Evolutionary conservation across 1,140 invertebrate species (phyloP).

Genomic region (Oscheius sp.): DNA sequence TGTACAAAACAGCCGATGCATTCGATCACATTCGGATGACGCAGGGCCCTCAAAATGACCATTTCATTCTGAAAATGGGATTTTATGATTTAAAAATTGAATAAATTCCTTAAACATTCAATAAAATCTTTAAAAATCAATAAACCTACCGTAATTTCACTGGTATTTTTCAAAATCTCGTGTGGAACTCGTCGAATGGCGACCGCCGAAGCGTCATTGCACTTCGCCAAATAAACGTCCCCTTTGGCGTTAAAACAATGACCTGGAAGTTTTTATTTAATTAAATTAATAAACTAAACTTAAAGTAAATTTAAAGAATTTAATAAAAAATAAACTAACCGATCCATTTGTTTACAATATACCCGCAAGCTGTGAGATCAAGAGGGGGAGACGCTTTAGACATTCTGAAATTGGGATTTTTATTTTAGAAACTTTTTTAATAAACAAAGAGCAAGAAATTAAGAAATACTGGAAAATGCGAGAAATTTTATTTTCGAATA

Average conservation of each 20-base stretch:
- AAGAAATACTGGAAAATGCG: too few species aligned
- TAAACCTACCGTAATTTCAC: conserved; percentile 3
- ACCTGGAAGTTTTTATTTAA: too few species aligned
- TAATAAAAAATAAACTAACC: not conserved
- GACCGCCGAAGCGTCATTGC: not conserved
- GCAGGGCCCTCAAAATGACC: not conserved
- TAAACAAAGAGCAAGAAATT: too few species aligned
- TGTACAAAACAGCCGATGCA: not conserved
- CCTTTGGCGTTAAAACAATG: not conserved
- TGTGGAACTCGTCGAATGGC: not conserved
- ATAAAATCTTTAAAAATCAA: too few species aligned
- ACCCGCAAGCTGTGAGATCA: not conserved
- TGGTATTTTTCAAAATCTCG: not conserved
- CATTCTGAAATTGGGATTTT: too few species aligned
- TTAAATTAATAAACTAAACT: not conserved
- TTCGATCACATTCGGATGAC: conserved; percentile 12
- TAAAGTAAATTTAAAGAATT: too few species aligned
- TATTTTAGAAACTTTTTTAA: too few species aligned
- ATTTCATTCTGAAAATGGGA: conserved; percentile 11
- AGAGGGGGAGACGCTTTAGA: not conserved
- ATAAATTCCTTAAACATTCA: too few species aligned
- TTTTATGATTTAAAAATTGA: not conserved
- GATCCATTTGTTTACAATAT: not conserved
- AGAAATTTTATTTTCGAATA: too few species aligned
- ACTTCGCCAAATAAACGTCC: not conserved